Evolutionary conservation across 2,888 invertebrate genomes (phyloP).

Genomic region (Pseudanteris insignis): DNA sequence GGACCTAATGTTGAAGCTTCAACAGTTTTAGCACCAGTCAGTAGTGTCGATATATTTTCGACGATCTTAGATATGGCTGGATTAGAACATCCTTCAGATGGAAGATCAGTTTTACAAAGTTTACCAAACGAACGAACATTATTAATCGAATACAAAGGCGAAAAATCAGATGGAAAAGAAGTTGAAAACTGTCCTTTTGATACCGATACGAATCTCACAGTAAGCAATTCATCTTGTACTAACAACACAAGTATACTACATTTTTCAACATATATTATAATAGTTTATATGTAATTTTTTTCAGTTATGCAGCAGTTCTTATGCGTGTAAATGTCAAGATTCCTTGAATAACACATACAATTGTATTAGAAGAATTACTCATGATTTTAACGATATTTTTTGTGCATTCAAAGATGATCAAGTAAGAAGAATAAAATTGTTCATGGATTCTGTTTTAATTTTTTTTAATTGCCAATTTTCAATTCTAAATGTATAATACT

Average conservation of each 20-base stretch:
- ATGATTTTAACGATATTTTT: slow-evolving; percentile 70
- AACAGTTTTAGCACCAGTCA: slow-evolving; percentile 70
- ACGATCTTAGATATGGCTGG: slow-evolving; percentile 82
- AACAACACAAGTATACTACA: no score
- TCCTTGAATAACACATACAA: slow-evolving; percentile 83
- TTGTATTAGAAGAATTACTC: slow-evolving; percentile 76
- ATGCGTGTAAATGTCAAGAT: slow-evolving; percentile 88
- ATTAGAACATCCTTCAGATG: slow-evolving; percentile 66
- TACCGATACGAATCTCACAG: slow-evolving; percentile 71
- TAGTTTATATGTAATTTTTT: slow-evolving; percentile 5
- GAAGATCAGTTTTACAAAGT: slow-evolving; percentile 53
- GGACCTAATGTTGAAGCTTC: slow-evolving; percentile 76
- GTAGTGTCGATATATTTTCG: slow-evolving; percentile 85
- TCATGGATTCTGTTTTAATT: neutral
- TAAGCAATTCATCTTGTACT: slow-evolving; percentile 68
- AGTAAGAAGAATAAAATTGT: slow-evolving; percentile 59
- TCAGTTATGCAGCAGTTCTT: slow-evolving; percentile 20
- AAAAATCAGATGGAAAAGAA: slow-evolving; percentile 71
- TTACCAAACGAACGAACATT: slow-evolving; percentile 69
- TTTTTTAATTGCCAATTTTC: neutral
- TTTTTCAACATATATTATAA: no score
- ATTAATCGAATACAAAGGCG: slow-evolving; percentile 85
- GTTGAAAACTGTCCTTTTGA: slow-evolving; percentile 75
- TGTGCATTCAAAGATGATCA: slow-evolving; percentile 72
- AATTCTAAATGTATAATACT: neutral